Percentiles rank a stretch among this genome's conserved stretches.
Evolutionary conservation across 1,140 invertebrate genomes (phyloP).

Genomic region (Hycleus cichorii): DNA sequence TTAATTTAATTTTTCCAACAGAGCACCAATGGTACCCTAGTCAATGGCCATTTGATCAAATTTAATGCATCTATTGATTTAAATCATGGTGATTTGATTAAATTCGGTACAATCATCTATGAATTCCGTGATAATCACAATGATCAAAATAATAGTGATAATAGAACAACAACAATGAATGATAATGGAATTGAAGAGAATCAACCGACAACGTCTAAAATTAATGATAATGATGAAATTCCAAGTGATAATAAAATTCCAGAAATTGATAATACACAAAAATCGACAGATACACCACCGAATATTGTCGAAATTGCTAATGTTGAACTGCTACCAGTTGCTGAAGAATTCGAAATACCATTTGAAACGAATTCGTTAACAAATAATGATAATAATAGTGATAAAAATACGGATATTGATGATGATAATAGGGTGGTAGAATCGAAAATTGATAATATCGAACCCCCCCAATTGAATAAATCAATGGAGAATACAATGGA

Average conservation of each 20-base stretch:
- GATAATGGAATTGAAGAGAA: background rate
- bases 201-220: background rate
- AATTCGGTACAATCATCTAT: slow-evolving; percentile 3
- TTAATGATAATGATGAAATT: background rate
- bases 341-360: background rate
- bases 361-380: background rate
- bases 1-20: background rate
- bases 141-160: background rate
- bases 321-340: background rate
- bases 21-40: slow-evolving; percentile 26
- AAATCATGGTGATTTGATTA: slow-evolving; percentile 19
- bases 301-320: background rate
- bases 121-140: background rate
- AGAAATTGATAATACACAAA: too few species aligned
- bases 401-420: background rate
- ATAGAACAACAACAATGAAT: background rate
- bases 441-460: background rate
- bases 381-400: background rate
- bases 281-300: too few species aligned
- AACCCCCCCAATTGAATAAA: slow-evolving; percentile 34
- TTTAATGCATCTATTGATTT: slow-evolving; percentile 3
- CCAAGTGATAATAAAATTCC: too few species aligned
- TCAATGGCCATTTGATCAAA: slow-evolving; percentile 16
- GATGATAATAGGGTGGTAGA: background rate
- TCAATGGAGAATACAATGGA: slow-evolving; percentile 55